Evolutionary conservation across 2,113 vertebrate genomes (phyloP).

Genomic region (Nycticebus coucang): DNA sequence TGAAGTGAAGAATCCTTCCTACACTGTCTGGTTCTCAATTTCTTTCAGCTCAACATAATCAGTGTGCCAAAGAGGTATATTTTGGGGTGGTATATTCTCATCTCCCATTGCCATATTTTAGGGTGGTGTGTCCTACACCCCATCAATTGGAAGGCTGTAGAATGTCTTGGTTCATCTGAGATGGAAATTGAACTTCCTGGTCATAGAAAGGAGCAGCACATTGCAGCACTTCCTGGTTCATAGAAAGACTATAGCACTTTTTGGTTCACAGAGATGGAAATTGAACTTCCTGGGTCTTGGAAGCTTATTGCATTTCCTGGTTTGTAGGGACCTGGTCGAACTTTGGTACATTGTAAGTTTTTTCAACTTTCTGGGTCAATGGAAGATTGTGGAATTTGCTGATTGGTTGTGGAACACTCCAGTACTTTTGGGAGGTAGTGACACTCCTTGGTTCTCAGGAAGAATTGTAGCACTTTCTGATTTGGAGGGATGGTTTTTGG

Average conservation of each 20-base stretch:
- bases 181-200: background rate
- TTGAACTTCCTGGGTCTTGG: too few species aligned
- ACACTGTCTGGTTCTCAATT: background rate
- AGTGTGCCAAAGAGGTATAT: too few species aligned
- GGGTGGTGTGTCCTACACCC: background rate
- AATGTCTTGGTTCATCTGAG: background rate
- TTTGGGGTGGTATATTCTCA: background rate
- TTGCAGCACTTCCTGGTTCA: background rate
- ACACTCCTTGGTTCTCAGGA: too few species aligned
- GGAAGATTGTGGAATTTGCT: background rate
- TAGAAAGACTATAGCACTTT: background rate
- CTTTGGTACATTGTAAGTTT: background rate
- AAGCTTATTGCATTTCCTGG: background rate
- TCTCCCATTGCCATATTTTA: rapidly evolving
- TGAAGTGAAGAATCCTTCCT: too few species aligned
- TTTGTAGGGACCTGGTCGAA: background rate
- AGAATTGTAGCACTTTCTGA: too few species aligned
- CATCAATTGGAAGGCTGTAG: background rate
- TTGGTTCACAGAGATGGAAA: background rate
- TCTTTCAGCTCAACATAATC: background rate
- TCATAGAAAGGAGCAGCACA: too few species aligned
- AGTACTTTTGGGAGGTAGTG: background rate
- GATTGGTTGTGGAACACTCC: background rate
- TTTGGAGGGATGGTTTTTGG: too few species aligned
- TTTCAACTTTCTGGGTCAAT: background rate